phyloP scores from a whole-genome alignment of 2,797 vertebrate species.

The Phoeniculus purpureus region DNA sequence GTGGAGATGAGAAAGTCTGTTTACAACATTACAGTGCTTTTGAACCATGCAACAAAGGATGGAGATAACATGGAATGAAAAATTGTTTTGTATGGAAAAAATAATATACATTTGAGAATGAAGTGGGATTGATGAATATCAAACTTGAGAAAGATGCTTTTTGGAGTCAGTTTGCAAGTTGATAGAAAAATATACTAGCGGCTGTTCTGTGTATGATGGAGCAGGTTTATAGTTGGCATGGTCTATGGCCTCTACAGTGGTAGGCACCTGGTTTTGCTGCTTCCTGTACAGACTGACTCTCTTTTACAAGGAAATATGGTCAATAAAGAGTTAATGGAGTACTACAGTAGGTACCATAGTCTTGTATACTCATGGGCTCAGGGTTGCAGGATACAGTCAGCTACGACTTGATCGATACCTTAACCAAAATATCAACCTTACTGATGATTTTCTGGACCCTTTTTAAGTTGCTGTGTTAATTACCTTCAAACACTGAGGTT shows the following conservation, averaged over 20 bases:
- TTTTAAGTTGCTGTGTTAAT: background rate
- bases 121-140: background rate
- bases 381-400: background rate
- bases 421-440: background rate
- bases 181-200: background rate
- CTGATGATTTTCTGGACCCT: background rate
- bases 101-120: background rate
- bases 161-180: background rate
- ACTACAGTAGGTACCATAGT: background rate
- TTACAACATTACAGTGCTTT: background rate
- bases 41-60: background rate
- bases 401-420: background rate
- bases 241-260: background rate
- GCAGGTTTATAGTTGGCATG: fast-evolving
- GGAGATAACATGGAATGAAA: background rate
- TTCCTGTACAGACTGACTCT: background rate
- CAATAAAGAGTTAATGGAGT: background rate
- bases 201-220: background rate
- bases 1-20: background rate
- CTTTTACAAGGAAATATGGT: background rate
- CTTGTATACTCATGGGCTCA: background rate
- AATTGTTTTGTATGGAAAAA: background rate
- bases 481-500: background rate
- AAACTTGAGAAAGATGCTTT: background rate
- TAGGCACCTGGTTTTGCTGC: background rate